Evolutionary conservation across 2,113 vertebrate species (phyloP).

Genomic region (Neotoma lepida): DNA sequence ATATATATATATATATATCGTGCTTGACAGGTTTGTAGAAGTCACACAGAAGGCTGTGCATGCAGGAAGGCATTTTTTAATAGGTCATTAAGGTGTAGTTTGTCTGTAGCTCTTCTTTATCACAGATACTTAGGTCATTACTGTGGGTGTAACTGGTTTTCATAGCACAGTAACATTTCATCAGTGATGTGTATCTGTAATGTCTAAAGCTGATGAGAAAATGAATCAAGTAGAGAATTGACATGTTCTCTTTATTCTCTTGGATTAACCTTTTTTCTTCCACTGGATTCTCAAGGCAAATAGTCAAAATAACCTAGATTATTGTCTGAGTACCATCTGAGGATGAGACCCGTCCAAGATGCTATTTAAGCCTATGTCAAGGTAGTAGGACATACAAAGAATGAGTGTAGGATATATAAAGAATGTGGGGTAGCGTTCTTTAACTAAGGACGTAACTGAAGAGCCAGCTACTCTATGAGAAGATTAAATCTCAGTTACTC

Average conservation of each 20-base stretch:
- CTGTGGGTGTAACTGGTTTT: not conserved
- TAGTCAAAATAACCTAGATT: not conserved
- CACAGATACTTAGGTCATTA: not conserved
- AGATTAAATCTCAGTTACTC: not conserved
- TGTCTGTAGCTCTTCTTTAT: not conserved
- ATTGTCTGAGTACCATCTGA: not conserved
- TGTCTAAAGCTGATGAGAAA: not conserved
- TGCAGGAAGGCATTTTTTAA: not conserved
- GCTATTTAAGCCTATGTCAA: not conserved
- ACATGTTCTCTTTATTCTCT: not conserved
- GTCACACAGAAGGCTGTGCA: not conserved
- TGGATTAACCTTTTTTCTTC: constrained; percentile 5
- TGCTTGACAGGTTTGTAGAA: not conserved
- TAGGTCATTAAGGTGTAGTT: not conserved
- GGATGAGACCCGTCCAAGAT: not conserved
- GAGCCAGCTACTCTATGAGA: not conserved
- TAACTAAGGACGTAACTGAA: not conserved
- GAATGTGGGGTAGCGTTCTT: not conserved
- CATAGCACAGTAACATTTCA: not conserved
- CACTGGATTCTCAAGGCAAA: not conserved
- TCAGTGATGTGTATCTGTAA: not conserved
- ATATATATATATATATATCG: too few species aligned
- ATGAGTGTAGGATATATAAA: not conserved
- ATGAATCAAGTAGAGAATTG: not conserved
- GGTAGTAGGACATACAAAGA: not conserved